Evolutionary conservation across 2,888 invertebrate species (phyloP), one percentile per base, ranked within the genome.

Genomic region (Nezara viridula): DNA sequence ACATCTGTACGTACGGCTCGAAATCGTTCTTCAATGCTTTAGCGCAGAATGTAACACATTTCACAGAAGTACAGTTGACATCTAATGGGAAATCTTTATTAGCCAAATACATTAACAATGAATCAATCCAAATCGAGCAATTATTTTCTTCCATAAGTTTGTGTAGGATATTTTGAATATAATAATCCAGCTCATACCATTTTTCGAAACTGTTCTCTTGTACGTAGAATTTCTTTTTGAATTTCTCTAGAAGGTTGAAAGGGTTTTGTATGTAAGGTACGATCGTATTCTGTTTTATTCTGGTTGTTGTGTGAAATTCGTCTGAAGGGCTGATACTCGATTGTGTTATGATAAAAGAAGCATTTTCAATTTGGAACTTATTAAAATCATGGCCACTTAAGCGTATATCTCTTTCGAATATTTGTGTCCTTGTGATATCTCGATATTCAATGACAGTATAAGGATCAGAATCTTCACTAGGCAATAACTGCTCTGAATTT

Each of bases 61-160:
- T 81, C 10, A 81, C 81, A 14, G 44, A 81, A 14, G 81, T 81
- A 81, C 81, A 81, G 81, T 47, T n/a, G 7, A 47, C 44, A 16
- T 81, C 81, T n/a, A 47, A n/a, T 14, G 81, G 44, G n/a, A 81
- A 81, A 44, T 81, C 44, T n/a, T n/a, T 81, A n/a, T 81, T 81
- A 24, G 24, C 81, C 6, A 81, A 47, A 14, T 44, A 47, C 40
- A 81, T 81, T n/a, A 73, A 21, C 19, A 81, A 14, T 12, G 81
- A 81, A 44, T 81, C 81, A 1, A 81, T 81, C 81, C 81, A 81
- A n/a, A 44, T 44, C 5, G 81, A 44, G 16, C 44, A 47, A 81
- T 47, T 47, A 9, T 81, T 81, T 44, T 81, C 81, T 44, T 81
- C n/a, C 44, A 47, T 2, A n/a, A 81, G 40, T n/a, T 12, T 14